phyloP scores from a whole-genome alignment of 2,113 vertebrate species.

The Thryonomys swinderianus region DNA sequence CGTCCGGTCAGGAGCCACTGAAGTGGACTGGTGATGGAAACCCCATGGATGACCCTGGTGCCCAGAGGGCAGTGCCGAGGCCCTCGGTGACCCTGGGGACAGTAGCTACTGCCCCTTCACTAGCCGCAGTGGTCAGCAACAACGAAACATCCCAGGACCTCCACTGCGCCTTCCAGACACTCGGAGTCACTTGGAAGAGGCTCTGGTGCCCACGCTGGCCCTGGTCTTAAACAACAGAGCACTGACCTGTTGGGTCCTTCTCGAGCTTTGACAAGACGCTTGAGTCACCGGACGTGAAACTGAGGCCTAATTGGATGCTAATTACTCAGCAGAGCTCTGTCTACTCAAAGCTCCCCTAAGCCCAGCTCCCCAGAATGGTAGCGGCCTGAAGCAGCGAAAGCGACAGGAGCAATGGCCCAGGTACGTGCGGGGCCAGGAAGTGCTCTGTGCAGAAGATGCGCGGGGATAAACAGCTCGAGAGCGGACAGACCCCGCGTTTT shows the following conservation, averaged over 20 bases:
- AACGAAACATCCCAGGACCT: background rate
- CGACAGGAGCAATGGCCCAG: background rate
- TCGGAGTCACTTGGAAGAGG: background rate
- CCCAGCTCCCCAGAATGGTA: background rate
- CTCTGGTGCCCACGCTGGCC: rapidly evolving
- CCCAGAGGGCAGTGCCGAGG: background rate
- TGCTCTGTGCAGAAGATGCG: background rate
- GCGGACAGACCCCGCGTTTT: background rate
- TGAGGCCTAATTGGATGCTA: slow-evolving; percentile 56
- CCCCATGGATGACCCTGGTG: background rate
- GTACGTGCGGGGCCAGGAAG: background rate
- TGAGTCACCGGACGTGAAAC: slow-evolving; percentile 55
- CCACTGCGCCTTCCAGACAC: background rate
- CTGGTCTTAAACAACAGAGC: slow-evolving; percentile 54
- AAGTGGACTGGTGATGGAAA: background rate
- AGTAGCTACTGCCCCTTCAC: background rate
- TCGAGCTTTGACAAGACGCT: slow-evolving; percentile 56
- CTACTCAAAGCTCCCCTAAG: slow-evolving; percentile 61
- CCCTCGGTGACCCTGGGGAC: background rate
- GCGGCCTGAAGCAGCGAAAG: background rate
- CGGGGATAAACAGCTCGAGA: slow-evolving; percentile 11
- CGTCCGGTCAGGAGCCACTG: background rate
- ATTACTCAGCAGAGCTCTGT: slow-evolving; percentile 67
- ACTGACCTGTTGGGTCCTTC: slow-evolving; percentile 51
- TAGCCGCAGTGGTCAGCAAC: background rate